Percentiles rank a stretch among this genome's conserved stretches.
These are phyloP conservation scores for Colletes gigas DNA, from an alignment of 1,140 invertebrate genomes.

Conservation along the genomic window DNA sequence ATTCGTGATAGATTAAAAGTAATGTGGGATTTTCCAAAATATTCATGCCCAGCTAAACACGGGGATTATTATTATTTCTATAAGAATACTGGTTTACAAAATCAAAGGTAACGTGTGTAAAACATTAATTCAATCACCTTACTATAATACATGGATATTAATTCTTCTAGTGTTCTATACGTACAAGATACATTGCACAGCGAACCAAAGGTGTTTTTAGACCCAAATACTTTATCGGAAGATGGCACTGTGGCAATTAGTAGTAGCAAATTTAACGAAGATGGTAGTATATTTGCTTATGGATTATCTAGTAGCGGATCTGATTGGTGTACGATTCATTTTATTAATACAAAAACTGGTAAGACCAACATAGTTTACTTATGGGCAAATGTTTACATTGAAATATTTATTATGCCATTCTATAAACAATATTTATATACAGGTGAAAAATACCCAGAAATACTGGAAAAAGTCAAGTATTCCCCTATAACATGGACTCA, in stretches of 20 bases:
- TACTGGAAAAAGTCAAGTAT: conserved; percentile 95
- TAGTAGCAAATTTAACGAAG: conserved; percentile 91
- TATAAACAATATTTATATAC: conserved; percentile 31
- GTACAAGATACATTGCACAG: conserved; percentile 91
- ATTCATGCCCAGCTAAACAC: conserved; percentile 91
- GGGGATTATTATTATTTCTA: conserved; percentile 96
- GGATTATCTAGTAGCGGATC: conserved; percentile 95
- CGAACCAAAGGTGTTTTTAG: conserved; percentile 94
- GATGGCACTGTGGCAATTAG: conserved; percentile 96
- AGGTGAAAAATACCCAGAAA: conserved; percentile 94
- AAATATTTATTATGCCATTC: background rate
- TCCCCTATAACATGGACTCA: conserved; percentile 96
- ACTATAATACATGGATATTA: conserved; percentile 11
- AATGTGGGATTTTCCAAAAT: conserved; percentile 98
- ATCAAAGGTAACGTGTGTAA: conserved; percentile 88
- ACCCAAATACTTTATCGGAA: conserved; percentile 95
- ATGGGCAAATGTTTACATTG: background rate
- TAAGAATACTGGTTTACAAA: conserved; percentile 97
- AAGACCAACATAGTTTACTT: conserved; percentile 47
- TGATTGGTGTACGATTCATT: conserved; percentile 96
- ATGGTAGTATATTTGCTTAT: conserved; percentile 95
- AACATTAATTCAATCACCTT: background rate
- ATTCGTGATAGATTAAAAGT: conserved; percentile 91
- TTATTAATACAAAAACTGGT: conserved; percentile 90
- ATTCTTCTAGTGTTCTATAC: conserved; percentile 91